These are phyloP conservation scores for Pygmarrhopalites habei DNA, from an alignment of 1,140 invertebrate genomes.

Conservation along the genomic window DNA sequence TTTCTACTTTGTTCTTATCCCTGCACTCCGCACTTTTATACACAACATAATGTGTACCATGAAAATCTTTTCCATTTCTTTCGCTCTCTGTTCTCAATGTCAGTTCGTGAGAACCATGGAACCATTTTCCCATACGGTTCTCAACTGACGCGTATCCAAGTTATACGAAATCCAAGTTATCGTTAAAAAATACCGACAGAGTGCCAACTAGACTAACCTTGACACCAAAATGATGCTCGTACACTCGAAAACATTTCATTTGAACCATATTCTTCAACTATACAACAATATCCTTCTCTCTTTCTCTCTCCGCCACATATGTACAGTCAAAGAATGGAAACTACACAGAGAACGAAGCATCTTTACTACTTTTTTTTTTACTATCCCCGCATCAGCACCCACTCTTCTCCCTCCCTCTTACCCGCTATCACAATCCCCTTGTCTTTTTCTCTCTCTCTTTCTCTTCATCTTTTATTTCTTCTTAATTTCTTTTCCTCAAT, in stretches of 20 bases:
- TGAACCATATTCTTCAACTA: background rate
- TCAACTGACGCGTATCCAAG: background rate
- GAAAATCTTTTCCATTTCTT: no score
- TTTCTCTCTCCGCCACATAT: background rate
- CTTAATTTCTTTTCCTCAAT: no score
- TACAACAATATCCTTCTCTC: background rate
- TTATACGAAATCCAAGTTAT: background rate
- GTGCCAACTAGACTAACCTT: constrained; percentile 24
- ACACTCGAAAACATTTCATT: constrained; percentile 14
- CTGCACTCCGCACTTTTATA: background rate
- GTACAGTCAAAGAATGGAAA: background rate
- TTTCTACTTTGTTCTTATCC: background rate
- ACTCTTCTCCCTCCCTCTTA: background rate
- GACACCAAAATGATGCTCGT: constrained; percentile 24
- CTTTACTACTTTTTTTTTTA: background rate
- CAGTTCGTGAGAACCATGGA: background rate
- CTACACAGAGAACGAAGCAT: no score
- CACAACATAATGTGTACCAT: background rate
- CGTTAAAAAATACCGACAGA: constrained; percentile 20
- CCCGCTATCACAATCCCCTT: no score
- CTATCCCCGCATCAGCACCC: background rate
- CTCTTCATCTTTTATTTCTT: no score
- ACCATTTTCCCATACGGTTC: background rate
- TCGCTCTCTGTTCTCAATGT: background rate
- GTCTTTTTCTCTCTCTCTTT: no score